A percentile compares a stretch with the other conserved stretches of the same genome.
phyloP scores from a whole-genome alignment of 2,113 vertebrate genomes.

The Seriola aureovittata region DNA sequence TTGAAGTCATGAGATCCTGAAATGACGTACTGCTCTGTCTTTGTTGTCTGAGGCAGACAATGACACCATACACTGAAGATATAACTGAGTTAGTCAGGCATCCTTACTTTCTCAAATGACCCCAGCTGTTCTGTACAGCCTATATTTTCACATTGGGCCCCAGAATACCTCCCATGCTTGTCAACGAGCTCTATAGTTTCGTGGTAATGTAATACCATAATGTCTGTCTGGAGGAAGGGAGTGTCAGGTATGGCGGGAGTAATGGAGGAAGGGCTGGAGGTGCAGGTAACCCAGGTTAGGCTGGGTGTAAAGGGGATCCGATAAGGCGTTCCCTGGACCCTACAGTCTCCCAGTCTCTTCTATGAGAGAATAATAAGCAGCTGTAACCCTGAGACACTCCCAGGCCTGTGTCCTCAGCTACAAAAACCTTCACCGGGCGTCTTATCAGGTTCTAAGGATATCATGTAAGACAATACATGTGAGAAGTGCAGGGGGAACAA shows the following conservation, averaged over 20 bases:
- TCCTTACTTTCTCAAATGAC: constrained; percentile 54
- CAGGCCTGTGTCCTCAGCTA: constrained; percentile 75
- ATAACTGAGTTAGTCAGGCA: constrained; percentile 36
- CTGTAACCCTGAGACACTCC: constrained; percentile 81
- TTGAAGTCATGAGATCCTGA: constrained; percentile 21
- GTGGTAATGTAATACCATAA: constrained; percentile 77
- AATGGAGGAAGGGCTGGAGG: constrained; percentile 58
- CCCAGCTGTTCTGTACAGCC: constrained; percentile 54
- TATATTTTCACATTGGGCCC: constrained; percentile 40
- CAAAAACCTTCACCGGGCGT: constrained; percentile 69
- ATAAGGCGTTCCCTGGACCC: constrained; percentile 76
- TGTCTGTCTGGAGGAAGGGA: constrained; percentile 71
- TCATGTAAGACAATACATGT: constrained; percentile 87
- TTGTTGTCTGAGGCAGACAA: constrained; percentile 47
- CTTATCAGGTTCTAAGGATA: constrained; percentile 84
- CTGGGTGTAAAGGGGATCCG: constrained; percentile 67
- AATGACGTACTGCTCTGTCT: constrained; percentile 24
- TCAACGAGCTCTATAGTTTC: constrained; percentile 73
- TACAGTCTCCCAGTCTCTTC: constrained; percentile 63
- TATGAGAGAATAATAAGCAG: constrained; percentile 78
- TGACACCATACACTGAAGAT: constrained; percentile 20
- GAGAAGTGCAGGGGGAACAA: constrained; percentile 81
- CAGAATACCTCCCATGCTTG: constrained; percentile 67
- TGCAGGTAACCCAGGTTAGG: constrained; percentile 64
- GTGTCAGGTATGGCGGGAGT: constrained; percentile 62